Evolutionary conservation across 2,888 invertebrate species (phyloP), one percentile per base, ranked within the genome.

Genomic region (Plutella xylostella): DNA sequence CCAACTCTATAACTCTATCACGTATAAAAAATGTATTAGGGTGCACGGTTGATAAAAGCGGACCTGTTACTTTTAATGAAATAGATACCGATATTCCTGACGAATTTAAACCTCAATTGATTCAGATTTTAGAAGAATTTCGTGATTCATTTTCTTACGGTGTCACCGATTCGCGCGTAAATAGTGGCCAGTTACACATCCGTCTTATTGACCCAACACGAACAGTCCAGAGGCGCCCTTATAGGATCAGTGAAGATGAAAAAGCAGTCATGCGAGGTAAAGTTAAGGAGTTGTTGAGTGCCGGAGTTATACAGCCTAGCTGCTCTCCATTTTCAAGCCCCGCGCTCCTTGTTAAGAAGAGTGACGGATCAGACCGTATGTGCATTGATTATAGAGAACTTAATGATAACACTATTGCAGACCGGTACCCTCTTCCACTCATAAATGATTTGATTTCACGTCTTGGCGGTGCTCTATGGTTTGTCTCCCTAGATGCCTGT

Each of bases 331-430:
- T 38, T n/a, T 12, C 22, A 3, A 38, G 38, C 15, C 38, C 38
- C 3, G 14, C 20, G 3, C 15, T 38, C 12, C 14, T 38, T 5
- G 38, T 38, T 2, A 38, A 38, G 21, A 20, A 38, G 22, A 38
- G 20, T 9, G 38, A 38, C 14, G 38, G n/a, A 3, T 4, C 38
- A 5, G 20, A 14, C 7, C 6, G 38, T 3, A 20, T 38, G 20
- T 38, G 38, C 21, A 21, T 38, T n/a, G 38, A 38, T 21, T 38
- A 21, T 21, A 20, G 38, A 21, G 38, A 38, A 21, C 21, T 38
- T 12, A 38, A 38, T 22, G 4, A 3, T 9, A 40, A 40, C 17
- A 40, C 40, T 9, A 6, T 11, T n/a, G 15, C 40, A 2, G 40
- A 40, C 4, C 11, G 14, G 3, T 40, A 40, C 17, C 40, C 40